Evolutionary conservation across 2,797 vertebrate genomes (phyloP), one percentile per base, ranked within the genome.

Genomic region (Lophura swinhoii): DNA sequence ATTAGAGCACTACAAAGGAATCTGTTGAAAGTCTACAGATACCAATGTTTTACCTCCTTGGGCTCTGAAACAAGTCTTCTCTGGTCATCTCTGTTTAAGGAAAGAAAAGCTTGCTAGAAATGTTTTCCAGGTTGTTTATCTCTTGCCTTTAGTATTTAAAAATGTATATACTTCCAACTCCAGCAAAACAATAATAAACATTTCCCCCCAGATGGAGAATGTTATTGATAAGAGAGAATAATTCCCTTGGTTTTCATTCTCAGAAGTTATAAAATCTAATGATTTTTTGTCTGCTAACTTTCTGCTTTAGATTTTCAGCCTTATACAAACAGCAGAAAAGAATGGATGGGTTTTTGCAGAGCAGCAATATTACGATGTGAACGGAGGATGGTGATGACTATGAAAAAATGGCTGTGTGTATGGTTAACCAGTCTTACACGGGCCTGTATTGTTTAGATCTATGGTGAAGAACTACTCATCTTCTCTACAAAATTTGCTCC

Each of bases 71-170:
- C 33, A 51, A 48, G 17, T 86, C 4, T 87, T 76, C 7, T 67
- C 24, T 72, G 28, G 5, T 66, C 13, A 37, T 2, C 17, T 48
- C 35, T 66, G 60, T 75, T 44, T 89, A 49, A 79, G n/a, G n/a
- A 58, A 58, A 58, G 35, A 55, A 8, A 4, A 59, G 9, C 18
- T 33, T 59, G 9, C 35, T 29, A 37, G 79, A 39, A 39, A 4
- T 59, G 26, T 63, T 66, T 84, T 79, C 23, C n/a, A 41, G 43
- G 24, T 68, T 46, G 28, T 21, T 46, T 53, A 4, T 76, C 11
- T 86, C 20, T n/a, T 68, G 17, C 21, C 18, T 70, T 82, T 71
- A 59, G 16, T 79, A 3, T 29, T 94, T 90, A 82, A 31, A 76
- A 64, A 64, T 64, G n/a, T 48, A 56, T 7, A 18, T 3, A 20